A percentile compares a stretch with the other conserved stretches of the same genome.
phyloP scores from a whole-genome alignment of 1,140 invertebrate species.

The Eciton burchellii region DNA sequence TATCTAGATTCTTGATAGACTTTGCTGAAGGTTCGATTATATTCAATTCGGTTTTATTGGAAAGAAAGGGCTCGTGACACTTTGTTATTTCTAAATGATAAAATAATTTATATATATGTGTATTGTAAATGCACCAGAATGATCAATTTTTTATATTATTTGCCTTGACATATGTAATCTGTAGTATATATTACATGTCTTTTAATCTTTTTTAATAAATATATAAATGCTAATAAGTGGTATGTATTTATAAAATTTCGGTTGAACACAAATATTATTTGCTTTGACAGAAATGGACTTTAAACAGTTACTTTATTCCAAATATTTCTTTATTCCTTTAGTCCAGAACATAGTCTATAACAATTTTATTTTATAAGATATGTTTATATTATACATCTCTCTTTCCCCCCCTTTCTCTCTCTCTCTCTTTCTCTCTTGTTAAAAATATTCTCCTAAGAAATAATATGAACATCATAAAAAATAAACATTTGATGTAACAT shows the following conservation, averaged over 20 bases:
- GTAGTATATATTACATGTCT: neutral
- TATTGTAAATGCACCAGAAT: neutral
- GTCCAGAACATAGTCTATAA: neutral
- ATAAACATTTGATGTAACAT: no score
- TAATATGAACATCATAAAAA: no score
- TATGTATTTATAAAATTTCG: neutral
- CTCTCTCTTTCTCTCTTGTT: no score
- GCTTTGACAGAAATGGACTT: neutral
- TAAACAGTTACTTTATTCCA: no score
- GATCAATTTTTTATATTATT: neutral
- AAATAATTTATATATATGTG: neutral
- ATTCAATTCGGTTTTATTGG: neutral
- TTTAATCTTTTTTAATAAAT: neutral
- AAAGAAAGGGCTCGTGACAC: neutral
- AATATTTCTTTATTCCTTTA: no score
- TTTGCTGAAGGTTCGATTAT: neutral
- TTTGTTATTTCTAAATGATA: conserved; percentile 9
- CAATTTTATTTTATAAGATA: neutral
- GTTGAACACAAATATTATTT: neutral
- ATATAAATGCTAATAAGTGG: neutral
- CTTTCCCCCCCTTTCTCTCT: no score
- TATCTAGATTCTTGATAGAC: neutral
- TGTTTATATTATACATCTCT: neutral
- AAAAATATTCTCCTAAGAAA: no score
- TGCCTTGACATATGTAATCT: neutral